Percentiles rank a stretch among this genome's conserved stretches.
phyloP scores from a whole-genome alignment of 2,888 invertebrate genomes.

The Athalia circularis region DNA sequence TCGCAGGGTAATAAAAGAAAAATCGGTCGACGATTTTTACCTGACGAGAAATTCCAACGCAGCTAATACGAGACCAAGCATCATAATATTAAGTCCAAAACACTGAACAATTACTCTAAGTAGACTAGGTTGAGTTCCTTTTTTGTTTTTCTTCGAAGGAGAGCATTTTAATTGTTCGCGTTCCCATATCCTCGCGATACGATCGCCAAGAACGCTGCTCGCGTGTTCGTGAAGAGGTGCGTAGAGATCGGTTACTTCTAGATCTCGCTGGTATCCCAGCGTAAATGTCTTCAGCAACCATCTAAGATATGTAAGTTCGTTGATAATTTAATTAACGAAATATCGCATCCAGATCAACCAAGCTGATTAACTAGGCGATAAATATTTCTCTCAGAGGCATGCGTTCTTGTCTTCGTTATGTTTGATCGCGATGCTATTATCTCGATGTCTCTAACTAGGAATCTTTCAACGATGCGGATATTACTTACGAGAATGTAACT shows the following conservation, averaged over 20 bases:
- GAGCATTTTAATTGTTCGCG: constrained; percentile 61
- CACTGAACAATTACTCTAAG: constrained; percentile 77
- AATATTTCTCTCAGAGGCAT: too few relatives aligned
- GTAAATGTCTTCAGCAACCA: constrained; percentile 87
- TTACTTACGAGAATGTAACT: constrained; percentile 82
- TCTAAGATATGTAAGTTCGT: constrained; percentile 71
- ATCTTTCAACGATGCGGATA: background rate
- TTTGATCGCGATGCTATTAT: too few relatives aligned
- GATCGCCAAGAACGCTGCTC: constrained; percentile 77
- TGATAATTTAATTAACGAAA: too few relatives aligned
- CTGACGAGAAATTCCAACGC: constrained; percentile 80
- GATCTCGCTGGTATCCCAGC: constrained; percentile 82
- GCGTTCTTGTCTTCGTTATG: too few relatives aligned
- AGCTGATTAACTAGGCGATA: too few relatives aligned
- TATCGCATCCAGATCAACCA: too few relatives aligned
- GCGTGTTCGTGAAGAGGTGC: constrained; percentile 81
- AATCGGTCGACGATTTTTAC: constrained; percentile 63
- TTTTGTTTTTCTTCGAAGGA: constrained; percentile 56
- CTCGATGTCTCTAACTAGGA: too few relatives aligned
- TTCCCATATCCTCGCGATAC: constrained; percentile 76
- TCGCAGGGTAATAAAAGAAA: background rate
- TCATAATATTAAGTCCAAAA: constrained; percentile 78
- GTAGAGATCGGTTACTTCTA: constrained; percentile 85
- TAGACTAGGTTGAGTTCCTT: constrained; percentile 75
- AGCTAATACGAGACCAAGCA: constrained; percentile 78